Base-by-base conservation (phyloP, 1,140 invertebrate genomes). In the Halesus radiatus region DNA sequence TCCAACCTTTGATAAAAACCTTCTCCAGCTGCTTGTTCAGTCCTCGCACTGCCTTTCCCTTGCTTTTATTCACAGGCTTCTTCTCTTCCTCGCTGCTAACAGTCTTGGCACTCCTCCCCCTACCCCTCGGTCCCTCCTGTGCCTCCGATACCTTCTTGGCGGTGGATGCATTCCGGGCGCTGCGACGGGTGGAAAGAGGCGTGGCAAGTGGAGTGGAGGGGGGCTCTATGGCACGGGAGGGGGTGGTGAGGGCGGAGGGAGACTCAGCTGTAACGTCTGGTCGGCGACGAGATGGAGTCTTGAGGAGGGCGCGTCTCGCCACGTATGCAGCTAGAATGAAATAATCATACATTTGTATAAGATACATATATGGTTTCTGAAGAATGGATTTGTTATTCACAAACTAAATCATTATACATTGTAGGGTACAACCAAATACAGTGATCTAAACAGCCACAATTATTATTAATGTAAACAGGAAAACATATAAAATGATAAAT, bases 231-330 rank as follows among this genome's bases (percentile, higher is more conserved):
- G 72, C 72, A 1, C 64, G 50, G 45, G 66, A 45, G 37, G 52
- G 29, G 18, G 26, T 64, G 22, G 53, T 7, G 32, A 52, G 26
- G 13, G 37, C 20, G 26, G 58, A 32, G 10, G 45, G 60, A 0
- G 54, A 10, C 8, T 53, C n/a, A 0, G 23, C 10, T 10, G 53
- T 15, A 1, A 22, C 5, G 3, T 76, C 79, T 8, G 15, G 22
- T n/a, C 26, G 16, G 45, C 75, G 37, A 1, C 29, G 16, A 18
- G 66, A 45, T 0, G 82, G 80, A 32, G 82, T 81, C 62, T 76
- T 83, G 23, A 62, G 37, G 0, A 83, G 53, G 0, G 82, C 82
- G 70, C 80, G 29, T 56, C 66, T 81, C 0, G 80, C 82, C 7
- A 81, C 77, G 53, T 81, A 77, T 13, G 66, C 45, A 20, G 80